phyloP scores from a whole-genome alignment of 1,140 invertebrate species.

The Aphaenogaster rudis region DNA sequence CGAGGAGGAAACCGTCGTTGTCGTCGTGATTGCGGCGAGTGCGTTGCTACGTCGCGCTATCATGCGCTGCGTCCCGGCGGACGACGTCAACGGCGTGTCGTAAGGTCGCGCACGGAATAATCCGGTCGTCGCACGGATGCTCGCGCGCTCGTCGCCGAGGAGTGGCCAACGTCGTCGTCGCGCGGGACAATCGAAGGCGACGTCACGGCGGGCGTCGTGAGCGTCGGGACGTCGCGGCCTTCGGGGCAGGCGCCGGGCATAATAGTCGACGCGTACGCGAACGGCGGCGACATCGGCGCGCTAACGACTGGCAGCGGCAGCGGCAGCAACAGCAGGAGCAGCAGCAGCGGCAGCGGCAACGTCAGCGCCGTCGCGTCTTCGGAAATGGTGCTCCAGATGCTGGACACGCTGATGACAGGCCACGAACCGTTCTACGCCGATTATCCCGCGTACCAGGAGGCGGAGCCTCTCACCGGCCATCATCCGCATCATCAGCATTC shows the following conservation, averaged over 20 bases:
- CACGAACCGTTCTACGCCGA: conserved; percentile 86
- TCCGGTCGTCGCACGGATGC: conserved; percentile 50
- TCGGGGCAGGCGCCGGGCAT: conserved; percentile 81
- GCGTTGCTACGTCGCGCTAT: not conserved
- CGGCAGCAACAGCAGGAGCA: conserved; percentile 72
- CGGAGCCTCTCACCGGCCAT: conserved; percentile 77
- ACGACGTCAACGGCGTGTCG: not conserved
- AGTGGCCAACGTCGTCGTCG: conserved; percentile 41
- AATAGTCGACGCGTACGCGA: conserved; percentile 72
- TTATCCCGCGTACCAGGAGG: conserved; percentile 85
- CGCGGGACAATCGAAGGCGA: conserved; percentile 68
- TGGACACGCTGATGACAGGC: conserved; percentile 84
- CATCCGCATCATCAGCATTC: conserved; percentile 77
- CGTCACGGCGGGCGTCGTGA: conserved; percentile 86
- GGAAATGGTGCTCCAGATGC: conserved; percentile 86
- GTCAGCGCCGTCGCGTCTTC: conserved; percentile 74
- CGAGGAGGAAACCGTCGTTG: not conserved
- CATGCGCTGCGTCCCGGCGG: not conserved
- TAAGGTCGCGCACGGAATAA: not conserved
- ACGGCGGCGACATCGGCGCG: conserved; percentile 49
- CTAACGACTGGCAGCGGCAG: conserved; percentile 66
- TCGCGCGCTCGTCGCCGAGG: conserved; percentile 47
- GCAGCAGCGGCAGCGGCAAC: conserved; percentile 70
- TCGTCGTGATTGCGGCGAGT: not conserved
- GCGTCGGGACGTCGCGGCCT: conserved; percentile 86